phyloP scores from a whole-genome alignment of 2,888 invertebrate species.

The Tenthredo livida region DNA sequence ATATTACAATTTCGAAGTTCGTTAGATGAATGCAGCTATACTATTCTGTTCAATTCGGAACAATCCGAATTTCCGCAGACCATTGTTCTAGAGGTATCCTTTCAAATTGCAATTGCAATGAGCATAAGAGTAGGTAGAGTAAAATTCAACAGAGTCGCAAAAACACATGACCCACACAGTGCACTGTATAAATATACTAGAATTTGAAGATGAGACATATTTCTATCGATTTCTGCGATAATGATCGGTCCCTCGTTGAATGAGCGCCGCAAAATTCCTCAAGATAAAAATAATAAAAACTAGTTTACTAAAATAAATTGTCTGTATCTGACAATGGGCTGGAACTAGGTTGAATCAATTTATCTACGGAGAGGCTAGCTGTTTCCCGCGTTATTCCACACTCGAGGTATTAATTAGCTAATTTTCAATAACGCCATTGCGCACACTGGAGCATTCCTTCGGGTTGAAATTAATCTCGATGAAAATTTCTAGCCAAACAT shows the following conservation, averaged over 20 bases:
- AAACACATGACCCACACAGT: too few species aligned
- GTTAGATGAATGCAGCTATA: too few species aligned
- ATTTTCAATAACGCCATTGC: slow-evolving; percentile 20
- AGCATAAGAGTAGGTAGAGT: background rate
- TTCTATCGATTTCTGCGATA: background rate
- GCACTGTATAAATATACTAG: background rate
- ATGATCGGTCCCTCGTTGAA: background rate
- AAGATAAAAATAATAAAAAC: background rate
- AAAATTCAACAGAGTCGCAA: background rate
- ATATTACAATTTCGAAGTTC: background rate
- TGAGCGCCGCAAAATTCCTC: background rate
- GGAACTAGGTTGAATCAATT: slow-evolving; percentile 42
- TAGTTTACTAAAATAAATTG: background rate
- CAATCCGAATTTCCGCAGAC: background rate
- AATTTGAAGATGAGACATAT: background rate
- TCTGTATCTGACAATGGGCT: background rate
- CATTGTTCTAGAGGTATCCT: background rate
- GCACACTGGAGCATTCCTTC: background rate
- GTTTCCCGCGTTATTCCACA: slow-evolving; percentile 35
- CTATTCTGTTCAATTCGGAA: background rate
- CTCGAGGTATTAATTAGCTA: background rate
- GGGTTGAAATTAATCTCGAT: background rate
- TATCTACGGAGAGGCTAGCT: background rate
- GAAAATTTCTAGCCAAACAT: background rate
- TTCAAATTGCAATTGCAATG: background rate